These are phyloP conservation scores for Heliornis fulica DNA, from an alignment of 2,113 vertebrate genomes.

Conservation along the genomic window DNA sequence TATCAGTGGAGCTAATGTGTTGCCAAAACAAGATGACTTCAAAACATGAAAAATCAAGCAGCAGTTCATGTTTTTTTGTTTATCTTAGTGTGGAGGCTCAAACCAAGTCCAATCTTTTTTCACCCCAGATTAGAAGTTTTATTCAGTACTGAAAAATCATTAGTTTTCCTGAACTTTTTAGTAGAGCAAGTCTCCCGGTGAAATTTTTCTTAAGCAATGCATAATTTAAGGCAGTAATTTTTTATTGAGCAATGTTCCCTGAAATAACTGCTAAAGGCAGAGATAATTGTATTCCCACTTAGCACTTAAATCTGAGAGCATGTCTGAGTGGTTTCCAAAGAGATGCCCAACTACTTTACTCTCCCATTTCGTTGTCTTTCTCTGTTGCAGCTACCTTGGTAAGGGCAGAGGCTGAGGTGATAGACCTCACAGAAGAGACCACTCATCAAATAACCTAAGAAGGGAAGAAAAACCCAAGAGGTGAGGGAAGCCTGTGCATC, in stretches of 20 bases:
- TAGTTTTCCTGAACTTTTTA: background rate
- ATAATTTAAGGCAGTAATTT: background rate
- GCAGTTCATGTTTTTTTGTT: fast-evolving
- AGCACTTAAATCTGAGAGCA: background rate
- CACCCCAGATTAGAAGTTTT: background rate
- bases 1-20: background rate
- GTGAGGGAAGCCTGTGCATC: background rate
- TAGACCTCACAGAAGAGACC: background rate
- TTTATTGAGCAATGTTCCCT: background rate
- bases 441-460: background rate
- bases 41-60: background rate
- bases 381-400: background rate
- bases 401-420: background rate
- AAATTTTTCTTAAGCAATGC: background rate
- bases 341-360: background rate
- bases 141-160: background rate
- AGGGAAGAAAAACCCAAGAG: background rate
- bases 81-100: background rate
- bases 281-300: background rate
- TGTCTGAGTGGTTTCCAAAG: background rate
- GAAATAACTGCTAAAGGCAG: background rate
- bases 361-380: background rate
- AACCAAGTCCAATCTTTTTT: background rate
- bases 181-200: background rate
- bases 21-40: background rate